Base-by-base conservation (phyloP, 2,888 invertebrate species). In the Hyposoter didymator region DNA sequence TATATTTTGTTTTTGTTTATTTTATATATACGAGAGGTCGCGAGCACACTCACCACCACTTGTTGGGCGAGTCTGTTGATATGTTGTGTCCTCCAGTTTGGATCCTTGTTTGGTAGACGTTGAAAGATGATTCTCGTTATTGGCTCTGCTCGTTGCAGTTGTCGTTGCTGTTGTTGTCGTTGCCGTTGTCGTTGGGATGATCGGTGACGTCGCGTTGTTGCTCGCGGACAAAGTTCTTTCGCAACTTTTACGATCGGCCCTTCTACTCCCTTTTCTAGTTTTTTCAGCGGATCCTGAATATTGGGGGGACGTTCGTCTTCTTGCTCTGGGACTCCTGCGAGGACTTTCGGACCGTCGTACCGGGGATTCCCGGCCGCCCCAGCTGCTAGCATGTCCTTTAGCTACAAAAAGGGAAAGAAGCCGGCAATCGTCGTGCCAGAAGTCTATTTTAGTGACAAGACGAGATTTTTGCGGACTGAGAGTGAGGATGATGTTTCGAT, bases 281-380 rank as follows among this genome's bases (percentile, higher is more conserved):
- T 28, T 89, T 83, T 84, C 88, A 32, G 47, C 47, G 35, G 28
- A 49, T 74, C 86, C 80, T 67, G 89, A 88, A 62, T 87, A 82
- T 59, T 88, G 89, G 52, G 91, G 91, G 19, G 90, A 91, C 82
- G 88, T 89, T 89, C 90, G 90, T 84, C 92, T 89, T 81, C 89
- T 90, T 72, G 90, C 84, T 39, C 90, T 86, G 79, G 92, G 89
- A 88, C 90, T 91, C 70, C 89, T 90, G 66, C 89, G 82, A 12
- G 82, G 90, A 88, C 91, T 91, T 86, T 90, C 92, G 78, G 89
- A 88, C 22, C 87, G 86, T 82, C 87, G 89, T 39, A 69, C 70
- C 82, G 87, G 85, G 75, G 87, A 84, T 81, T 91, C 90, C 93
- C 93, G 92, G 89, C 92, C 92, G 92, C 93, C 93, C 93, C 93